Percentiles rank a stretch among this genome's conserved stretches.
Conservation (phyloP, 2,113 vertebrate species). For the Lepisosteus osseus region DNA sequence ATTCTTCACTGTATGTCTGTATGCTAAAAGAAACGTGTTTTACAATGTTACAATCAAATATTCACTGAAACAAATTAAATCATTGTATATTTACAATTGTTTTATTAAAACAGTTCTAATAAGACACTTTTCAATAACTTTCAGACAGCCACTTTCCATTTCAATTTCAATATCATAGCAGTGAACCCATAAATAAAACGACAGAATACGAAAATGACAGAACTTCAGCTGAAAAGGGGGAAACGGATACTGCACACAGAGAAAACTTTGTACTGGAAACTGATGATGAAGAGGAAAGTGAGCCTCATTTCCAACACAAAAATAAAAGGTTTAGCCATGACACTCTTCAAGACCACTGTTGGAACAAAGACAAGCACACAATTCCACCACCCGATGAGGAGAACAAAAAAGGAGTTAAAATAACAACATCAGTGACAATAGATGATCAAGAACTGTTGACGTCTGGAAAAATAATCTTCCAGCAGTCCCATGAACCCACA, state of each 20-base stretch:
- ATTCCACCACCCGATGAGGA: constrained; percentile 24
- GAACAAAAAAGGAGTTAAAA: constrained; percentile 39
- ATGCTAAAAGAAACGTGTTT: no score
- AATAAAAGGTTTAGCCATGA: constrained; percentile 45
- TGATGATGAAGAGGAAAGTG: constrained; percentile 51
- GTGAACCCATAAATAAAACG: constrained; percentile 26
- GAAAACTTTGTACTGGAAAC: constrained; percentile 40
- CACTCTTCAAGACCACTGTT: constrained; percentile 41
- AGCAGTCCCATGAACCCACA: constrained; percentile 41
- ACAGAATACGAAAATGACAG: constrained; percentile 35
- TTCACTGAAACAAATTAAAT: no score
- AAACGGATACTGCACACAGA: constrained; percentile 39
- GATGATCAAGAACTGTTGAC: constrained; percentile 44
- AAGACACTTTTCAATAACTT: constrained; percentile 9
- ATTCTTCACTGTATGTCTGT: no score
- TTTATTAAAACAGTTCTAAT: background rate
- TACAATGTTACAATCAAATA: no score
- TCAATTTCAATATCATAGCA: constrained; percentile 39
- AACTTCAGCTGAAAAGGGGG: constrained; percentile 45
- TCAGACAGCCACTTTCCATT: constrained; percentile 48
- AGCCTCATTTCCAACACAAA: constrained; percentile 25
- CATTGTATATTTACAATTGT: no score
- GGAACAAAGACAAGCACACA: constrained; percentile 46
- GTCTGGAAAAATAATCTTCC: constrained; percentile 51
- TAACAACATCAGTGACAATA: constrained; percentile 61